Base-by-base conservation (phyloP, 2,888 invertebrate species). In the Archaeoteleia sp. region DNA sequence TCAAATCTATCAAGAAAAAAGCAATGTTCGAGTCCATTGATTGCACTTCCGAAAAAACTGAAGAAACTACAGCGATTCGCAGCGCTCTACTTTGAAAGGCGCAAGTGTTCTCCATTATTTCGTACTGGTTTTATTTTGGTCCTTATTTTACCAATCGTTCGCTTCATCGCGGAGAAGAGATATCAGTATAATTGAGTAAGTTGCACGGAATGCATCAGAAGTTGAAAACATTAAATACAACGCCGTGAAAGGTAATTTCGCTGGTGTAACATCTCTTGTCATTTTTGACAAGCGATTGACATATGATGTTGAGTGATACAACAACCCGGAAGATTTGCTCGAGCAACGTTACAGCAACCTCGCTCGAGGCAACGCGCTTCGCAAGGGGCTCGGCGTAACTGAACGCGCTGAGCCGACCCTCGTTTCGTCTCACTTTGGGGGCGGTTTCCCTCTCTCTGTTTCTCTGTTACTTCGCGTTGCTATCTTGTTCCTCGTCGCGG, bases 361-460 rank as follows among this genome's bases (percentile, higher is more conserved):
- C 76, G 61, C 72, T 61, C 42, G 63, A 71, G 72, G 75, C 74
- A 75, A 73, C 82, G 83, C 84, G 83, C 84, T 76, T 83, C 80
- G 80, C 81, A 80, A 84, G 83, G 84, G 84, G 83, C 82, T 84
- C 84, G 84, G 84, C 83, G 83, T 80, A 79, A 84, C 84, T 84
- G 84, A 81, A 73, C 79, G 70, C 75, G 74, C 72, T 73, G 74
- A 74, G 71, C 75, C 77, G 75, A 76, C 75, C 77, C 76, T 72
- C 75, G 67, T 70, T 51, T 54, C 73, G 60, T 73, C 68, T 74
- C 72, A 27, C 32, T 35, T 43, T 53, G 42, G 49, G 61, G 69
- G 46, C 42, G 57, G 14, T 48, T 62, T 48, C 32, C 67, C 55
- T 43, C 61, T 55, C 42, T 15, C 27, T 10, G 14, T 54, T 49